Percentiles rank a stretch among this genome's conserved stretches.
phyloP scores from a whole-genome alignment of 2,113 vertebrate species.

The Nycticryphes semicollaris region DNA sequence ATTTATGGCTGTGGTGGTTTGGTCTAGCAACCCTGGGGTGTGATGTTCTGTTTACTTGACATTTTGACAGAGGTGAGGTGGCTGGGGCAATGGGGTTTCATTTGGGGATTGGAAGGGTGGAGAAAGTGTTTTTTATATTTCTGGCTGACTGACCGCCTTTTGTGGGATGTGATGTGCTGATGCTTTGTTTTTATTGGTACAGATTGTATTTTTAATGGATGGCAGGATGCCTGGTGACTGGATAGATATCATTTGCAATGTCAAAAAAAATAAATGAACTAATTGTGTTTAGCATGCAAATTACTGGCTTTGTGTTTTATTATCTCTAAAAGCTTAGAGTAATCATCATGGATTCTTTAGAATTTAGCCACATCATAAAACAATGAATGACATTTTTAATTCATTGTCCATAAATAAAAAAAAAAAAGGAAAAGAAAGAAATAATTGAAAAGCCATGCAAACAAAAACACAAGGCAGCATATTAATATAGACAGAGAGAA shows the following conservation, averaged over 20 bases:
- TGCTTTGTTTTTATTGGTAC: conserved; percentile 54
- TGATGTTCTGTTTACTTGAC: conserved; percentile 33
- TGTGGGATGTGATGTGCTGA: conserved; percentile 18
- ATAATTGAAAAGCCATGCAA: background rate
- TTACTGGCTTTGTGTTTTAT: conserved; percentile 3
- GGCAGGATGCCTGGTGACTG: conserved; percentile 19
- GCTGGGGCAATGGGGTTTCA: background rate
- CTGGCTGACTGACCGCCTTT: background rate
- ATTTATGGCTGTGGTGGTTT: background rate
- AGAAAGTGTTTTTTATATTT: background rate
- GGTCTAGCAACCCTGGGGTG: background rate
- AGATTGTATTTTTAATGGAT: conserved; percentile 45
- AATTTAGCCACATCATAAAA: background rate
- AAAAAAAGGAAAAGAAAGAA: background rate
- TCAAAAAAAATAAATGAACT: conserved; percentile 46
- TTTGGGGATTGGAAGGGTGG: conserved; percentile 19
- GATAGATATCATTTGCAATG: background rate
- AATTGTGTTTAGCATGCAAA: conserved; percentile 32
- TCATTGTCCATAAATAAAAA: background rate
- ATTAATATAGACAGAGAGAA: background rate
- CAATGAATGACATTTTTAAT: background rate
- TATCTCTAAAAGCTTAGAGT: background rate
- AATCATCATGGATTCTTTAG: background rate
- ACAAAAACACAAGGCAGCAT: background rate
- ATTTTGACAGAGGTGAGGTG: conserved; percentile 32